phyloP scores from a whole-genome alignment of 2,797 vertebrate species.

The Bradypus variegatus region DNA sequence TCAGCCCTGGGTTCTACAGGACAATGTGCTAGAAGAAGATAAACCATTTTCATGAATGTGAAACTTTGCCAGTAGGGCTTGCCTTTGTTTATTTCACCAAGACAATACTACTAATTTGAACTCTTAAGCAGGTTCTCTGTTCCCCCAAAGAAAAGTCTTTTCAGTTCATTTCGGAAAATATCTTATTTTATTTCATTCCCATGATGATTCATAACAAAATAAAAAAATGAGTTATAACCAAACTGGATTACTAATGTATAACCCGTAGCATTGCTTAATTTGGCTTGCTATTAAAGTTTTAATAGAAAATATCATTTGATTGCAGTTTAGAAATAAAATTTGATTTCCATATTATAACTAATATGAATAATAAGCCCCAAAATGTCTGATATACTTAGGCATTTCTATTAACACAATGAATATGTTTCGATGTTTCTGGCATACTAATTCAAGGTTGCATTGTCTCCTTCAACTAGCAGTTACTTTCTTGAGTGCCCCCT shows the following conservation, averaged over 20 bases:
- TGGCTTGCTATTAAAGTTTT: conserved; percentile 78
- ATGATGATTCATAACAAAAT: conserved; percentile 67
- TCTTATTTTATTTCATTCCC: conserved; percentile 57
- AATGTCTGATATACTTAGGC: conserved; percentile 70
- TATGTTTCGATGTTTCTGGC: conserved; percentile 63
- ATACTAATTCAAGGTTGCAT: conserved; percentile 68
- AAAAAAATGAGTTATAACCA: conserved; percentile 64
- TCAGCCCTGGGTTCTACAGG: background rate
- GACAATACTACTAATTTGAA: background rate
- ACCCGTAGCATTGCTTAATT: conserved; percentile 75
- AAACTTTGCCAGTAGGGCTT: background rate
- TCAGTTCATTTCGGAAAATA: conserved; percentile 60
- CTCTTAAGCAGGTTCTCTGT: background rate
- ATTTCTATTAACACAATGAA: conserved; percentile 74
- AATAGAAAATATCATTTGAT: conserved; percentile 78
- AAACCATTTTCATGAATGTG: background rate
- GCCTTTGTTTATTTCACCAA: conserved; percentile 19
- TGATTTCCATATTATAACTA: conserved; percentile 73
- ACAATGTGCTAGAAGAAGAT: background rate
- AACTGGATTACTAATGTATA: conserved; percentile 71
- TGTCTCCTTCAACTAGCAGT: background rate
- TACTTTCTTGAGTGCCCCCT: background rate
- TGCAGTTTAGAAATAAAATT: conserved; percentile 77
- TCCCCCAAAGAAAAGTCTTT: conserved; percentile 19
- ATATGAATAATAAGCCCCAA: conserved; percentile 77